These are phyloP conservation scores for Tragopan temminckii DNA, from an alignment of 2,797 vertebrate genomes.

Conservation along the genomic window DNA sequence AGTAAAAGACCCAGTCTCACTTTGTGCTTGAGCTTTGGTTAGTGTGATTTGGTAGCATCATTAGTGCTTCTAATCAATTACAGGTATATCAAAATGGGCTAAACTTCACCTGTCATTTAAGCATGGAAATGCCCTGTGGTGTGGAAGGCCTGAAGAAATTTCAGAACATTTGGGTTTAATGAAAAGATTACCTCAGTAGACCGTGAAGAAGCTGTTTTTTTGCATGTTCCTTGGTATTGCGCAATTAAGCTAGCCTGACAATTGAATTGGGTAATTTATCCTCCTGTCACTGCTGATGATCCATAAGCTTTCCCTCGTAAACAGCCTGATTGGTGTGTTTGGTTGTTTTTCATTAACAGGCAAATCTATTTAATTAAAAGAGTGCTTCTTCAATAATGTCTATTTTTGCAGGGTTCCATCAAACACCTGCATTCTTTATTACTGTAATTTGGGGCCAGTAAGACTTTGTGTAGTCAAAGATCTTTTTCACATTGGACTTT, in stretches of 20 bases:
- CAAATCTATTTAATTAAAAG: not conserved
- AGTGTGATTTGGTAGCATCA: not conserved
- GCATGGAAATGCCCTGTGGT: not conserved
- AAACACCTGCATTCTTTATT: not conserved
- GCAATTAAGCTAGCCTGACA: not conserved
- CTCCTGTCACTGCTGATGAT: not conserved
- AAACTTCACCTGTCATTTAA: not conserved
- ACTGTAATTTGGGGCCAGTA: not conserved
- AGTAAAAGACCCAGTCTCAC: not conserved
- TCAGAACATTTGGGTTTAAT: not conserved
- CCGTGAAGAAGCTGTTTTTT: not conserved
- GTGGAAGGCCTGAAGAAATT: not conserved
- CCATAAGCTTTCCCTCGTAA: not conserved
- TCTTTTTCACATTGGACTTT: not conserved
- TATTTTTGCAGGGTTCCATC: not conserved
- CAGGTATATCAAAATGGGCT: not conserved
- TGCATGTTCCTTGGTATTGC: not conserved
- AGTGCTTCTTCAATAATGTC: not conserved
- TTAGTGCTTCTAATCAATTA: not conserved
- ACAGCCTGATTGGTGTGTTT: not conserved
- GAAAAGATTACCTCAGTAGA: not conserved
- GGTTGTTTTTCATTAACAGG: not conserved
- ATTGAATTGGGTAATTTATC: not conserved
- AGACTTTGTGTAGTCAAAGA: not conserved
- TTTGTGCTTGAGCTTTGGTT: not conserved